A percentile compares a stretch with the other conserved stretches of the same genome.
Conservation (phyloP, 2,888 invertebrate species). For the Chironomus tentans region DNA sequence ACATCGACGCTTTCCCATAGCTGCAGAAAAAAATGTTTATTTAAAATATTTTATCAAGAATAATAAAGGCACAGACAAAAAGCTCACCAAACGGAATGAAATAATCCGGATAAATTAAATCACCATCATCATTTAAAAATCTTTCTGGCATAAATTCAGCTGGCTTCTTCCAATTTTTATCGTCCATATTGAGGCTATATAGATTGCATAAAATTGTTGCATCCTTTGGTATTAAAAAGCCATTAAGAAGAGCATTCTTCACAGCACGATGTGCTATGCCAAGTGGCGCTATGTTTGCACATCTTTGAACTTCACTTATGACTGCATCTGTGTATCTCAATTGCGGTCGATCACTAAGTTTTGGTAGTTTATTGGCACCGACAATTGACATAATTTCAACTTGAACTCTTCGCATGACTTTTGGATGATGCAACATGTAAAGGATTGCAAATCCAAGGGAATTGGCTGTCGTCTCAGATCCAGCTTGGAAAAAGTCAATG, state of each 20-base stretch:
- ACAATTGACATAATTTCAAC: slow-evolving; percentile 43
- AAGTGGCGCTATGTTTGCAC: slow-evolving; percentile 43
- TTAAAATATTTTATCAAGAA: no score
- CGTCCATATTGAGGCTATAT: slow-evolving; percentile 47
- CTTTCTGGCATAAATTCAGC: slow-evolving; percentile 52
- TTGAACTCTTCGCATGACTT: slow-evolving; percentile 46
- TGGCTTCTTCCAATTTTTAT: slow-evolving; percentile 49
- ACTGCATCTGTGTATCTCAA: slow-evolving; percentile 49
- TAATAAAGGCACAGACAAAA: slow-evolving; percentile 26
- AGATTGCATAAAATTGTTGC: slow-evolving; percentile 48
- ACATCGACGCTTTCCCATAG: slow-evolving; percentile 44
- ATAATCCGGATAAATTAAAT: slow-evolving; percentile 46
- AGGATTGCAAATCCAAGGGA: slow-evolving; percentile 49
- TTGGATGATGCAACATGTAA: slow-evolving; percentile 47
- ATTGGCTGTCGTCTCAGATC: slow-evolving; percentile 47
- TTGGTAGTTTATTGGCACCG: slow-evolving; percentile 38
- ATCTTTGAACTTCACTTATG: slow-evolving; percentile 45
- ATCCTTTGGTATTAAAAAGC: slow-evolving; percentile 44
- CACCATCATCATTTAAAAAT: slow-evolving; percentile 49
- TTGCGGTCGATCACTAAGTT: slow-evolving; percentile 43
- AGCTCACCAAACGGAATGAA: slow-evolving; percentile 59
- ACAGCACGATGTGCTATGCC: slow-evolving; percentile 36
- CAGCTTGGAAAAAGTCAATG: slow-evolving; percentile 53
- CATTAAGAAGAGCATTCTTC: slow-evolving; percentile 40
- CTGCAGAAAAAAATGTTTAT: not conserved